Base-by-base conservation (phyloP, 2,888 invertebrate species). In the Drosophila rubida region DNA sequence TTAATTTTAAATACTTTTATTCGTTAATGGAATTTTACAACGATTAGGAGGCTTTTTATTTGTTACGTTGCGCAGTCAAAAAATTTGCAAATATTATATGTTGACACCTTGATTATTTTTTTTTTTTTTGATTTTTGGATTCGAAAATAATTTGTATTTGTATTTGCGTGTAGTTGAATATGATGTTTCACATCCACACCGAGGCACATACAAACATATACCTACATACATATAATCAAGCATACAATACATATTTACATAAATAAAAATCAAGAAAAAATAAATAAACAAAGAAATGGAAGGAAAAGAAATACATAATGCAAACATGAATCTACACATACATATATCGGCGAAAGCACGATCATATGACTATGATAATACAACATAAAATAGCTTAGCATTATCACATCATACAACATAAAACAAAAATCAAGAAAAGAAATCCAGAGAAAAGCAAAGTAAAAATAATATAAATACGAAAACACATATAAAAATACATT, bases 31-130 rank as follows among this genome's bases (percentile, higher is more conserved):
- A 61, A 6, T 22, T 25, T 51, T 19, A 30, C 27, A 44, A 62
- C 32, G 45, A 70, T 49, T 39, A 84, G 74, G 80, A 80, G 80
- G 80, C 87, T 80, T 61, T 63, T 53, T 54, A 42, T 67, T 78
- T 84, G 85, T 80, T 80, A 79, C 41, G 53, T 66, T 72, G 77
- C 72, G 41, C 53, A 54, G 49, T 59, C 39, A n/a, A 46, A 46
- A 32, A 19, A 37, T 45, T n/a, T 7, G 51, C 45, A 9, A 13
- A 25, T 37, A 48, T 27, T 37, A 48, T 27, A 25, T 44, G 9
- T 44, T 23, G 23, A 13, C 23, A 25, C 4, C 4, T 32, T 11
- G 16, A 13, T 44, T 13, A 41, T 30, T 41, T 41, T 9, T 50
- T 23, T 23, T 35, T 3, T 23, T 23, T 35, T 41, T 7, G 11